A percentile compares a stretch with the other conserved stretches of the same genome.
phyloP scores from a whole-genome alignment of 2,113 vertebrate genomes.

The Artemisiospiza belli region DNA sequence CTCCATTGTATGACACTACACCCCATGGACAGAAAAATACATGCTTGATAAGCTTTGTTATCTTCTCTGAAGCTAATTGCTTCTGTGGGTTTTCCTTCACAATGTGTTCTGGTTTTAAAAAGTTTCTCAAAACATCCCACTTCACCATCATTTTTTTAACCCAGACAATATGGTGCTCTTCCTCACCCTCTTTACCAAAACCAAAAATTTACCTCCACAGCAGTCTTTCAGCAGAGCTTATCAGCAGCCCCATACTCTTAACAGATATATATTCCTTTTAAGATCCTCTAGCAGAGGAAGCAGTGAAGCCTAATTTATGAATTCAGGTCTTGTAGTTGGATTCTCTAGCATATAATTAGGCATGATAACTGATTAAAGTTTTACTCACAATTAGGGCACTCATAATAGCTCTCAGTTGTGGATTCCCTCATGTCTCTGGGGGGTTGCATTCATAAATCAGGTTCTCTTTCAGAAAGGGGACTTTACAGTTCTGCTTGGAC shows the following conservation, averaged over 20 bases:
- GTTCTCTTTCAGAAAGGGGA: not conserved
- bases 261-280: not conserved
- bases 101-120: not conserved
- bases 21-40: constrained; percentile 9
- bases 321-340: constrained; percentile 34
- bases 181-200: not conserved
- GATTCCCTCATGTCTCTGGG: not conserved
- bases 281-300: not conserved
- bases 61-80: constrained; percentile 42
- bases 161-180: not conserved
- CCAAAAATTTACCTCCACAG: not conserved
- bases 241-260: not conserved
- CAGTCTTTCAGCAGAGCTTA: not conserved
- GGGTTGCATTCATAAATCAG: not conserved
- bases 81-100: not conserved
- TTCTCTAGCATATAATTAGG: constrained; percentile 17
- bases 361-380: constrained; percentile 16
- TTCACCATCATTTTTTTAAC: not conserved
- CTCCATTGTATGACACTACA: not conserved
- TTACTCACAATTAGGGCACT: not conserved
- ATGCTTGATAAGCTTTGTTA: constrained; percentile 35
- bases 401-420: not conserved
- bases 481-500: not conserved
- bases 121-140: not conserved
- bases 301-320: not conserved